phyloP scores from a whole-genome alignment of 2,888 invertebrate species.

The Gymnocheta viridis region DNA sequence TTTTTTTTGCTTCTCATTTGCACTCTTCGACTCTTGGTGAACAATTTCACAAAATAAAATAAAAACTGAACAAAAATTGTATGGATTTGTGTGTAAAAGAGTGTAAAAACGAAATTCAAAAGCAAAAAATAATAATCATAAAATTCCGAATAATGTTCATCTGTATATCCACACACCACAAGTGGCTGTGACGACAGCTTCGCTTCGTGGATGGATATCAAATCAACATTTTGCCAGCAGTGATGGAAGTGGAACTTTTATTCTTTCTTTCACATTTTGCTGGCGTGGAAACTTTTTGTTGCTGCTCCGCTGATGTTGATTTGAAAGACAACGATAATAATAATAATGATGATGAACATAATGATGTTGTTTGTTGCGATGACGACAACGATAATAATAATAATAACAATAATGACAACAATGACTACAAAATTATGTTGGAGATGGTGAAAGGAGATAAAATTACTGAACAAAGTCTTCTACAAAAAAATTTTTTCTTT shows the following conservation, averaged over 20 bases:
- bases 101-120: slow-evolving; percentile 35
- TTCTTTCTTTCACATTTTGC: slow-evolving; percentile 22
- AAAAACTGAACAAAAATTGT: background rate
- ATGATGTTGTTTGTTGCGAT: slow-evolving; percentile 4
- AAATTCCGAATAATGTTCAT: slow-evolving; percentile 29
- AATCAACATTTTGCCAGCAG: slow-evolving; percentile 60
- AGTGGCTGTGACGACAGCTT: slow-evolving; percentile 68
- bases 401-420: slow-evolving; percentile 7
- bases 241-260: slow-evolving; percentile 45
- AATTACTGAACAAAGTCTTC: slow-evolving; percentile 23
- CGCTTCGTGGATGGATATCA: slow-evolving; percentile 50
- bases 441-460: slow-evolving; percentile 47
- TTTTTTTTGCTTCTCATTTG: background rate
- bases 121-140: slow-evolving; percentile 11
- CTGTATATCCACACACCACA: slow-evolving; percentile 60
- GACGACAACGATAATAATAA: slow-evolving; percentile 14
- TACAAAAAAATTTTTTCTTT: background rate
- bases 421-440: slow-evolving; percentile 15
- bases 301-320: slow-evolving; percentile 16
- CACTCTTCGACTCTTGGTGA: background rate
- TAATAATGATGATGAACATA: background rate
- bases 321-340: slow-evolving; percentile 11
- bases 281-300: slow-evolving; percentile 26
- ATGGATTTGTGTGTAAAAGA: slow-evolving; percentile 10
- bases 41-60: background rate